Evolutionary conservation across 2,888 invertebrate genomes (phyloP).

Genomic region (Hydrotaea diabolus): DNA sequence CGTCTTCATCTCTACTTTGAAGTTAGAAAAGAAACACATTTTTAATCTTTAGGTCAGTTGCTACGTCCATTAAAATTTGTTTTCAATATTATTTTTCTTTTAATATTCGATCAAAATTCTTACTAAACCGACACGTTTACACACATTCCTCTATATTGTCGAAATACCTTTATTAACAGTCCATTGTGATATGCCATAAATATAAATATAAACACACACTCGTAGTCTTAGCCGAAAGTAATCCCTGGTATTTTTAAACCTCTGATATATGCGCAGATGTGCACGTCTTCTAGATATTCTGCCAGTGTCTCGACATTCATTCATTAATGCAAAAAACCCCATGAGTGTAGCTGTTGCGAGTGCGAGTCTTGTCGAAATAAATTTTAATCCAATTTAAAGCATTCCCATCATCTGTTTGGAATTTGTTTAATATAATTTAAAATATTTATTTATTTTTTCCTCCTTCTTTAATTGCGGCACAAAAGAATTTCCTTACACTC

Average conservation of each 20-base stretch:
- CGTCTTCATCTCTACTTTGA: no score
- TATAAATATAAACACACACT: no score
- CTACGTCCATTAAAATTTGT: no score
- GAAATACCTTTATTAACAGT: no score
- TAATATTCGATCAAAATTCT: no score
- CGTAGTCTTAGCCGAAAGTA: background rate
- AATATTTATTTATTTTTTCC: background rate
- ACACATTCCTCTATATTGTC: no score
- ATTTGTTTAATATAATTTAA: slow-evolving; percentile 22
- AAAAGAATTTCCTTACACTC: background rate
- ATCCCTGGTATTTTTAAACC: background rate
- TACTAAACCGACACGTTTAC: no score
- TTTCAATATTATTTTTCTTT: no score
- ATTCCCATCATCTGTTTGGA: slow-evolving; percentile 16
- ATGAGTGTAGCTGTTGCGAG: background rate
- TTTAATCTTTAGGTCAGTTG: no score
- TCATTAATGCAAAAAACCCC: background rate
- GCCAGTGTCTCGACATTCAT: background rate
- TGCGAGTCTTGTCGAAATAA: background rate
- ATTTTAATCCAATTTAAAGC: slow-evolving; percentile 13
- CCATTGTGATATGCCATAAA: no score
- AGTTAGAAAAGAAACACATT: no score
- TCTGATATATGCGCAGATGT: background rate
- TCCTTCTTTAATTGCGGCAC: slow-evolving; percentile 8
- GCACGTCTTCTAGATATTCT: no score